A percentile compares a stretch with the other conserved stretches of the same genome.
Conservation (phyloP, 2,113 vertebrate genomes). For the Mobula hypostoma region DNA sequence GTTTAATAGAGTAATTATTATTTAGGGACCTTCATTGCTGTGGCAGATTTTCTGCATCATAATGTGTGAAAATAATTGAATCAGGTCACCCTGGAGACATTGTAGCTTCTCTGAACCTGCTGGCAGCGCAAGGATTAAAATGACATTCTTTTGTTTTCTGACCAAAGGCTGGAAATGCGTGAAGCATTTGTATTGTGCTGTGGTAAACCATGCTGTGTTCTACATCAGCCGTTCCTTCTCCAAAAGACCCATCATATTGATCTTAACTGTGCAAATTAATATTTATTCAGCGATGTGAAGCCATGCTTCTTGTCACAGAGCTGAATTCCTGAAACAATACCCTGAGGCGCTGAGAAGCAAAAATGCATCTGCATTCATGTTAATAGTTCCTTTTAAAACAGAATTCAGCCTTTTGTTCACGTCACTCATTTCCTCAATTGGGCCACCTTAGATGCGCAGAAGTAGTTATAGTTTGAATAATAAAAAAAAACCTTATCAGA, state of each 20-base stretch:
- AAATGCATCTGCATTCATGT: slow-evolving; percentile 22
- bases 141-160: not conserved
- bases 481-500: not conserved
- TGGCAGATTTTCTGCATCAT: not conserved
- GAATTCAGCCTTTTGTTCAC: not conserved
- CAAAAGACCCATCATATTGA: slow-evolving; percentile 5
- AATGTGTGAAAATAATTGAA: not conserved
- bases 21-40: not conserved
- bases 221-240: not conserved
- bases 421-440: not conserved
- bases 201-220: not conserved
- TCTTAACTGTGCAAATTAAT: not conserved
- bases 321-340: slow-evolving; percentile 21
- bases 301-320: not conserved
- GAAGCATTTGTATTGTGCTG: not conserved
- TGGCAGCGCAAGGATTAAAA: not conserved
- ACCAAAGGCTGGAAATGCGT: not conserved
- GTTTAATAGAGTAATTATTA: not conserved
- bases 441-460: not conserved
- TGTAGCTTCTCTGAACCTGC: not conserved
- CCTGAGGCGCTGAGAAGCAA: not conserved
- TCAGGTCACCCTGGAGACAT: not conserved
- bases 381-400: slow-evolving; percentile 21
- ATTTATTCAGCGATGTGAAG: slow-evolving; percentile 21
- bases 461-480: not conserved